Base-by-base conservation (phyloP, 1,140 invertebrate genomes). In the Parasteatoda tepidariorum region DNA sequence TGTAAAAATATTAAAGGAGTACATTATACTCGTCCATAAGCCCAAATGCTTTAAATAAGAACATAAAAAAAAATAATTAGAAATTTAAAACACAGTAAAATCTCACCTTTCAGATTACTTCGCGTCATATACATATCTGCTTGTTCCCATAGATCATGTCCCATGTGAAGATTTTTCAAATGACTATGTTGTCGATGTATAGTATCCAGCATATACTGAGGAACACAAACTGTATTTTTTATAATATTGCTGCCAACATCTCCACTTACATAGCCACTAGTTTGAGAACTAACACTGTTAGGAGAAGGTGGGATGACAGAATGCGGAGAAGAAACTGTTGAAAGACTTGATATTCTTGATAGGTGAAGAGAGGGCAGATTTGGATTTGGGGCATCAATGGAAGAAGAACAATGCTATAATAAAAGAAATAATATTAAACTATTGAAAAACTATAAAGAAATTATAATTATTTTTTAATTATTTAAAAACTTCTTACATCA, bases 221-320 rank as follows among this genome's bases (percentile, higher is more conserved):
- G 86, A 59, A 89, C 87, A 67, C 85, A 85, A 26, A 89, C 87
- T 15, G 87, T 85, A n/a, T 79, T 71, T 75, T 18, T 70, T 13
- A 54, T 84, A 67, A 48, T 66, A 86, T 86, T 85, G 86, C 87
- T 61, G 26, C 31, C 48, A 30, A 74, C 57, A 34, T 84, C 81
- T 34, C 85, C 92, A 84, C 92, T 93, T 59, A 92, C 92, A 89
- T 94, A 94, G 11, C 93, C 93, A 18, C 93, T 93, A 75, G 92
- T 93, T 86, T 93, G 93, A 82, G 93, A 94, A 30, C 92, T 93
- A 28, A 93, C 92, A 4, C 94, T 94, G 54, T 94, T 93, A n/a
- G 94, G 94, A 7, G 95, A 94, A 2, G 94, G 95, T 1, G 95
- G 94, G 3, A 94, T 94, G 7, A 94, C 94, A 0, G 95, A 95